phyloP scores from a whole-genome alignment of 1,140 invertebrate genomes.

The Aphelenchoides fujianensis region DNA sequence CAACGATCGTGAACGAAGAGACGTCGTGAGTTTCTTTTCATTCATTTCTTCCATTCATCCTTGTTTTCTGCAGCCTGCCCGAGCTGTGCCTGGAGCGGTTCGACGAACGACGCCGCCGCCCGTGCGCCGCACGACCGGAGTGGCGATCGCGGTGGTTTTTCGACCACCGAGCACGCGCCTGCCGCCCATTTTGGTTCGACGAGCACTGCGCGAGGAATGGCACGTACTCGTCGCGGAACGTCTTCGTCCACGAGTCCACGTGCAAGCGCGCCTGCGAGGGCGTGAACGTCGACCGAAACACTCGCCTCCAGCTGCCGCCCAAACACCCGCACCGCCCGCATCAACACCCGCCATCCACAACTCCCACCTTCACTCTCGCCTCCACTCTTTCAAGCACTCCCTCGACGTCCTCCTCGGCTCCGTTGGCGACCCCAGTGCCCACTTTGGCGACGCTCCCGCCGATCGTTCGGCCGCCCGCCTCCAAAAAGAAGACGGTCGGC shows the following conservation, averaged over 20 bases:
- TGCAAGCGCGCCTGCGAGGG: constrained; percentile 20
- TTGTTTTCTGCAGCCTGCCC: constrained; percentile 14
- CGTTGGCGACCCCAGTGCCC: constrained; percentile 1
- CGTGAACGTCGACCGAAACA: constrained; percentile 1
- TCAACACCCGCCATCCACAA: neutral
- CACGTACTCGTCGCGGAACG: constrained; percentile 15
- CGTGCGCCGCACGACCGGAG: constrained; percentile 25
- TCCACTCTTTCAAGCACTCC: neutral
- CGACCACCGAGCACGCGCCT: constrained; percentile 15
- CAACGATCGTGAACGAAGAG: neutral
- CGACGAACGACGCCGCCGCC: constrained; percentile 34
- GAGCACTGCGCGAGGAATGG: constrained; percentile 24
- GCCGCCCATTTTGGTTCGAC: constrained; percentile 40
- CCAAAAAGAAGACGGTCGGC: neutral
- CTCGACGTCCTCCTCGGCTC: neutral
- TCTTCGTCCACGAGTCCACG: constrained; percentile 22
- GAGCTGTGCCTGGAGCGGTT: constrained; percentile 48
- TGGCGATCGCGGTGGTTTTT: constrained; percentile 37
- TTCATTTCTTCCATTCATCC: no score
- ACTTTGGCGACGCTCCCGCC: constrained; percentile 1
- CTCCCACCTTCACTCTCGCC: neutral
- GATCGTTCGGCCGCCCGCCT: neutral
- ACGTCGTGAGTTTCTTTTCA: no score
- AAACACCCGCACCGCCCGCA: neutral
- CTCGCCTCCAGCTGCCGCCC: neutral